Evolutionary conservation across 2,797 vertebrate genomes (phyloP).

Genomic region (Spatula versicolor): DNA sequence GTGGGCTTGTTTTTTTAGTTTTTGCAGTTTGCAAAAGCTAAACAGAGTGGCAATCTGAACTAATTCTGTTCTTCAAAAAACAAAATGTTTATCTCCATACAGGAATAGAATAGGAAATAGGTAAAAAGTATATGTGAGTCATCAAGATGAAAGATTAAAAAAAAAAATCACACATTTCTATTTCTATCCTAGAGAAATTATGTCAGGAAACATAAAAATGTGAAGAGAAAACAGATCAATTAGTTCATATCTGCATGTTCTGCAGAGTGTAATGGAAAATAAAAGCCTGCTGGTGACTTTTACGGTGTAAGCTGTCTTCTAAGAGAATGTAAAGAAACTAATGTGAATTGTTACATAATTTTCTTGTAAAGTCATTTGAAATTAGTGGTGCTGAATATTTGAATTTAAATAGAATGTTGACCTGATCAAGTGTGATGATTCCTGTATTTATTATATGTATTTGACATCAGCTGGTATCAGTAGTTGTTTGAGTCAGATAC

Average conservation of each 20-base stretch:
- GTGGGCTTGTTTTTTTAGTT: neutral
- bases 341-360: neutral
- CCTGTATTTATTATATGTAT: neutral
- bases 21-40: neutral
- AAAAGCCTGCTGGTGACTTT: no score
- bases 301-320: neutral
- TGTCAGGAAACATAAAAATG: neutral
- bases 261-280: neutral
- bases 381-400: neutral
- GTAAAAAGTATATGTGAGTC: neutral
- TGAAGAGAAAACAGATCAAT: neutral
- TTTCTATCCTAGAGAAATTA: neutral
- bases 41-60: neutral
- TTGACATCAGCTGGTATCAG: neutral
- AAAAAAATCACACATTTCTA: neutral
- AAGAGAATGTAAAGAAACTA: neutral
- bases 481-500: neutral
- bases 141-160: constrained; percentile 5
- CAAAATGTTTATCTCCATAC: neutral
- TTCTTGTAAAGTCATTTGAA: neutral
- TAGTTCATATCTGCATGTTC: neutral
- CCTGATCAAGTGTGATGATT: neutral
- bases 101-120: neutral
- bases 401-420: neutral
- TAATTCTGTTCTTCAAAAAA: neutral